Percentiles rank a stretch among this genome's conserved stretches.
phyloP scores from a whole-genome alignment of 2,113 vertebrate genomes.

The Psittacula cyanocephala region DNA sequence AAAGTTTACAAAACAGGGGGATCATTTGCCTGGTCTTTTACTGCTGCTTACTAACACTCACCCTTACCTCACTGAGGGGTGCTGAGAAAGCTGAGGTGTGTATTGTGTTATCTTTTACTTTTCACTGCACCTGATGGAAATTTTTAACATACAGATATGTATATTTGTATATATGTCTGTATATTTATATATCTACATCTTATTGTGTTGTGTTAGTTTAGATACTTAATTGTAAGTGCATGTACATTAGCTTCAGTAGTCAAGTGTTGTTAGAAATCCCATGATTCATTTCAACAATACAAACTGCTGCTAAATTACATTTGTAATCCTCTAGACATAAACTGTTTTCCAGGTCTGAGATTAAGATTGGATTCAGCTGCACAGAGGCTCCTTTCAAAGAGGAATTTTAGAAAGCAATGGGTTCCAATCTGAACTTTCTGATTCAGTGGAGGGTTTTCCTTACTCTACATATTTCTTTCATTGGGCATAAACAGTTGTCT shows the following conservation, averaged over 20 bases:
- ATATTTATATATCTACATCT: not conserved
- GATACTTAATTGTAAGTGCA: not conserved
- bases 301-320: not conserved
- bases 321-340: not conserved
- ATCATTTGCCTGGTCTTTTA: not conserved
- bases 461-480: not conserved
- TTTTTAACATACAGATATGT: not conserved
- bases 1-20: not conserved
- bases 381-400: not conserved
- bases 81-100: no score
- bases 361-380: not conserved
- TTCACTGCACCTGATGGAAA: not conserved
- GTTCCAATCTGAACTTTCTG: not conserved
- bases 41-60: not conserved
- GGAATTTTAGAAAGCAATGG: not conserved
- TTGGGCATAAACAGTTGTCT: not conserved
- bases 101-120: not conserved
- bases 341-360: not conserved
- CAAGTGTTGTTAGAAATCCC: not conserved
- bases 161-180: not conserved
- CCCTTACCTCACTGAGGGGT: not conserved
- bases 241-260: not conserved
- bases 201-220: not conserved
- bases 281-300: not conserved
- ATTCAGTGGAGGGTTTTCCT: not conserved